These are phyloP conservation scores for Heteronetta atricapilla DNA, from an alignment of 2,113 vertebrate species.

Conservation along the genomic window DNA sequence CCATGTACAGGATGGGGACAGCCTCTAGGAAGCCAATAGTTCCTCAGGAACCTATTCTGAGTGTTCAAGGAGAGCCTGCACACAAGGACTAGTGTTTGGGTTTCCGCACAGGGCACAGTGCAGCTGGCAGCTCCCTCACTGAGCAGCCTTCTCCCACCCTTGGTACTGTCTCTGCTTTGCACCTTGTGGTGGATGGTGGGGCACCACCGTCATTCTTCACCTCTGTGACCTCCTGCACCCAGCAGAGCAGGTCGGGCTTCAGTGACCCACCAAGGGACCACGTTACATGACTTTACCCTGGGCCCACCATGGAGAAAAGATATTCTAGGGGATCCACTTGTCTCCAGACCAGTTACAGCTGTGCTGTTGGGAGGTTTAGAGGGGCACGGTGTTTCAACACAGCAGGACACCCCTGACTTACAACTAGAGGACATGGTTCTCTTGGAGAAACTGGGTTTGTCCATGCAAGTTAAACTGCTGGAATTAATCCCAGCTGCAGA, in stretches of 20 bases:
- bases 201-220: neutral
- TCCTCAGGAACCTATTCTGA: neutral
- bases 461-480: neutral
- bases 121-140: neutral
- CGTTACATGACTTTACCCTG: neutral
- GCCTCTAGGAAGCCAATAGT: neutral
- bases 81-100: neutral
- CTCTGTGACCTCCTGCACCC: neutral
- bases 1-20: too few relatives aligned
- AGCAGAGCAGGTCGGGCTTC: neutral
- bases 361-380: neutral
- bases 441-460: neutral
- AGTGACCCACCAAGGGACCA: neutral
- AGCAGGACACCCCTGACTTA: neutral
- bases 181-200: too few relatives aligned
- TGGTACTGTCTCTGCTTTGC: neutral
- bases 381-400: neutral
- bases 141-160: neutral
- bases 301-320: neutral
- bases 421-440: accelerated
- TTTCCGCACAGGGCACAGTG: neutral
- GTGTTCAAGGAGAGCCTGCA: neutral
- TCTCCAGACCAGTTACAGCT: neutral
- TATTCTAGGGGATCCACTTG: neutral
- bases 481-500: neutral